Evolutionary conservation across 2,113 vertebrate genomes (phyloP).

Genomic region (Protomyctophum bolini): DNA sequence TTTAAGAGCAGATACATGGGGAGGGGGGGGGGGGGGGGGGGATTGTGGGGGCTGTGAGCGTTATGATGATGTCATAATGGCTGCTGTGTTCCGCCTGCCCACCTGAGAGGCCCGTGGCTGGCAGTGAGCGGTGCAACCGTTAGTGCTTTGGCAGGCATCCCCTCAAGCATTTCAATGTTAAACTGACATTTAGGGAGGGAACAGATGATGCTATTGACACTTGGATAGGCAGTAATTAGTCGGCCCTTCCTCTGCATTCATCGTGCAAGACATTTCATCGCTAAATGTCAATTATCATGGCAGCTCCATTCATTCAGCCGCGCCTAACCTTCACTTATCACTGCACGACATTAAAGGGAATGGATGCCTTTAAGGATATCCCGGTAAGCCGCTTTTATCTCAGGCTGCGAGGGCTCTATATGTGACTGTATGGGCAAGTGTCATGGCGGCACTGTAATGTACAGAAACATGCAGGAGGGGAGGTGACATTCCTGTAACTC

Average conservation of each 20-base stretch:
- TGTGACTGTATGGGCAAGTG: constrained; percentile 37
- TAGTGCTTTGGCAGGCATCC: constrained; percentile 45
- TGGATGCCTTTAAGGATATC: constrained; percentile 64
- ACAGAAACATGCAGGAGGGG: no score
- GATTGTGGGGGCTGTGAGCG: constrained; percentile 1
- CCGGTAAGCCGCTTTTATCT: constrained; percentile 67
- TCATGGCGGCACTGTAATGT: no score
- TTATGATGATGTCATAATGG: constrained; percentile 11
- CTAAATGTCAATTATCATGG: constrained; percentile 82
- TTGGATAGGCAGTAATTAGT: constrained; percentile 75
- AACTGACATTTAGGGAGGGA: constrained; percentile 77
- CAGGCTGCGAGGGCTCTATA: constrained; percentile 44
- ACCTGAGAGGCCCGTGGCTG: constrained; percentile 45
- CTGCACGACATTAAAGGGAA: constrained; percentile 61
- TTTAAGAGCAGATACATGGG: not conserved
- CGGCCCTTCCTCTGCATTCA: constrained; percentile 69
- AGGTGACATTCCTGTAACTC: no score
- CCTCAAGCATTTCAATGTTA: constrained; percentile 70
- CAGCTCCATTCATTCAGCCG: constrained; percentile 53
- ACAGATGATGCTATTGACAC: constrained; percentile 73
- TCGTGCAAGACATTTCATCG: constrained; percentile 70
- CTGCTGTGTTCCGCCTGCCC: constrained; percentile 7
- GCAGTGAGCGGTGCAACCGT: constrained; percentile 42
- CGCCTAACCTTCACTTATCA: constrained; percentile 73
- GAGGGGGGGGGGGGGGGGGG: not conserved